Percentiles rank a stretch among this genome's conserved stretches.
phyloP scores from a whole-genome alignment of 1,140 invertebrate genomes.

The Zaprionus ornatus region DNA sequence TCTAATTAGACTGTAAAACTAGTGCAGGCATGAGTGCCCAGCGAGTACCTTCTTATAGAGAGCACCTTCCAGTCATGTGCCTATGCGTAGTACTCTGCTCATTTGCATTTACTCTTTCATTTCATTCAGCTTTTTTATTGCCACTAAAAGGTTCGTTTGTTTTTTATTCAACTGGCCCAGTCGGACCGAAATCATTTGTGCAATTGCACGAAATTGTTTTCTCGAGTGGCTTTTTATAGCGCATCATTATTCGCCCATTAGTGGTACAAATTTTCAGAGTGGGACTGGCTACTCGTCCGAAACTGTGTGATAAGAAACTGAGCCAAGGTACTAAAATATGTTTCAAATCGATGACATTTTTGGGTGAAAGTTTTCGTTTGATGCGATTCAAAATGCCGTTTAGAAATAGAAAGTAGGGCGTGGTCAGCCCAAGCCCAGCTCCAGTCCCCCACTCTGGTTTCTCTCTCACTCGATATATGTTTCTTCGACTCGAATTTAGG shows the following conservation, averaged over 20 bases:
- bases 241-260: conserved; percentile 36
- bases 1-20: conserved; percentile 8
- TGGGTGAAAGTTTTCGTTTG: conserved; percentile 63
- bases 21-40: not conserved
- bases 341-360: conserved; percentile 68
- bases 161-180: conserved; percentile 27
- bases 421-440: conserved; percentile 28
- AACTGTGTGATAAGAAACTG: conserved; percentile 57
- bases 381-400: conserved; percentile 49
- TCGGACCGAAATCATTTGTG: conserved; percentile 51
- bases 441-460: not conserved
- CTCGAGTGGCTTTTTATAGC: conserved; percentile 18
- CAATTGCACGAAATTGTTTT: conserved; percentile 68
- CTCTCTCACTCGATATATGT: conserved; percentile 4
- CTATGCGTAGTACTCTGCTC: not conserved
- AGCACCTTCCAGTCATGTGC: not conserved
- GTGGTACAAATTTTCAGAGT: conserved; percentile 45
- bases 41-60: not conserved
- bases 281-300: conserved; percentile 35
- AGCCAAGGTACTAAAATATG: conserved; percentile 33
- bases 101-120: conserved; percentile 56
- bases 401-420: conserved; percentile 80
- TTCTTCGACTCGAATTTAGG: conserved; percentile 31
- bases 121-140: conserved; percentile 51
- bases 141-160: conserved; percentile 59